Evolutionary conservation across 2,113 vertebrate species (phyloP), one percentile per base, ranked within the genome.

Genomic region (Lipotes vexillifer): DNA sequence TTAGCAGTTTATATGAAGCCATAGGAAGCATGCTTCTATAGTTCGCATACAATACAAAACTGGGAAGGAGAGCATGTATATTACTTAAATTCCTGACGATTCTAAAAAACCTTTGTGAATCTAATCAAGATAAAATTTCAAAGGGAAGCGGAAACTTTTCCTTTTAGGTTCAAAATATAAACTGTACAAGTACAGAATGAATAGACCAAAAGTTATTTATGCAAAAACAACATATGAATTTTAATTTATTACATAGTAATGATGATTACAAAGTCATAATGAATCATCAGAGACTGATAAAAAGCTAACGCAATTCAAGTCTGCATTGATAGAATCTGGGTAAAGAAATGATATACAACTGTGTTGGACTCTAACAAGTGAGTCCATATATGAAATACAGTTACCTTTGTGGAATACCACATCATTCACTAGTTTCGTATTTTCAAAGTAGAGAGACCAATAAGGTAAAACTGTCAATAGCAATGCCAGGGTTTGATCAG

Each of bases 221-320:
- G 71, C n/a, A 61, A 88, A 75, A 66, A 66, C 1, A 36, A 55
- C 8, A 36, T 10, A 17, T 27, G 23, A 66, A 63, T 90, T 96
- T 90, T 86, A 93, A 93, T 82, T 75, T 93, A 72, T 61, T 69
- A 77, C 3, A 86, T 33, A 59, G 44, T 74, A 23, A 33, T 81
- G 87, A 82, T 66, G n/a, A 71, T 88, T 88, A 93, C 41, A 82
- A 93, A 89, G 36, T 92, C 46, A 84, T 33, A 46, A 85, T 66
- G 49, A 72, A 63, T 94, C 38, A 92, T 61, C 9, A 38, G 57
- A 96, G 55, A 61, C 46, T 68, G 23, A 89, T 69, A 61, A 89
- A 89, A 74, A 85, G n/a, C 38, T 66, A 88, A 81, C 33, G 20
- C 52, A 52, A 68, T 55, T 92, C 49, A 66, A 94, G 36, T 2